Evolutionary conservation across 2,797 vertebrate species (phyloP).

Genomic region (Clarias fuscus): DNA sequence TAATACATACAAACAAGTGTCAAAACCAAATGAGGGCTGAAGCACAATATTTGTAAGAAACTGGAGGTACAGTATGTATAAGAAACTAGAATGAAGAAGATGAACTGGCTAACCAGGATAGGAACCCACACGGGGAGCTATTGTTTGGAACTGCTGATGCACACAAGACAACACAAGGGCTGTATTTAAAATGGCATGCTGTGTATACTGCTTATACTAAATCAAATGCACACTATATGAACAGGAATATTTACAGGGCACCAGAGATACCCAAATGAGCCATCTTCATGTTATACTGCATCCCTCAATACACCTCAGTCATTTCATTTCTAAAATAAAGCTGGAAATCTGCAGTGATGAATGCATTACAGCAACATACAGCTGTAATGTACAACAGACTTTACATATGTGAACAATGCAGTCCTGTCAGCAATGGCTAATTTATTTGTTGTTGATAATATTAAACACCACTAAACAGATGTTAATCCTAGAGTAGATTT

Average conservation of each 20-base stretch:
- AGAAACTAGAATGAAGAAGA: not conserved
- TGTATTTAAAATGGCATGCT: conserved; percentile 8
- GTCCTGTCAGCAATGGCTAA: not conserved
- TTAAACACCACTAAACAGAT: not conserved
- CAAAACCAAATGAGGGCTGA: not conserved
- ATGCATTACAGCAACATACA: not conserved
- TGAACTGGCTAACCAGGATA: not conserved
- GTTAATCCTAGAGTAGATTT: not conserved
- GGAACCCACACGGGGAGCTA: not conserved
- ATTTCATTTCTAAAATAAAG: not conserved
- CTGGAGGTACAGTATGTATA: not conserved
- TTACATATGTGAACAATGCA: not conserved
- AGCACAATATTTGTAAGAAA: not conserved
- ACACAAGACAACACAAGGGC: not conserved
- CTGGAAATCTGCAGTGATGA: not conserved
- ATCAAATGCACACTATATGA: not conserved
- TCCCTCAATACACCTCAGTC: not conserved
- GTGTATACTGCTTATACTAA: not conserved
- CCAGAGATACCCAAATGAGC: not conserved
- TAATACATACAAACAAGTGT: not conserved
- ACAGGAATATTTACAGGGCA: not conserved
- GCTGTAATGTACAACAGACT: not conserved
- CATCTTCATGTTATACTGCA: not conserved
- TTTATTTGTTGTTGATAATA: not conserved
- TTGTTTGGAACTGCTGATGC: conserved; percentile 5